Conservation (phyloP, 2,113 vertebrate species). For the Xyrauchen texanus region DNA sequence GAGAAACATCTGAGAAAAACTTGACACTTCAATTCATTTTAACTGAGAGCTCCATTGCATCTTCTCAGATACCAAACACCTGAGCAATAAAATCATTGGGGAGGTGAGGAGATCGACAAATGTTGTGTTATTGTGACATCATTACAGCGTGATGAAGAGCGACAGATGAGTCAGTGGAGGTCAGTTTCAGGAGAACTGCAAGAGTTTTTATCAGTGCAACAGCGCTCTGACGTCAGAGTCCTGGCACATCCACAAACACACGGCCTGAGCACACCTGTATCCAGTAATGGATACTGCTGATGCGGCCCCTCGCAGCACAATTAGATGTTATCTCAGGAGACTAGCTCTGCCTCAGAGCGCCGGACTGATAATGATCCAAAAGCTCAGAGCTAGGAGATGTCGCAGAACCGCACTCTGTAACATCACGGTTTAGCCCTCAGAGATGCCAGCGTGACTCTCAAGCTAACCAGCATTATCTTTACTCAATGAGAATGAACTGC, state of each 20-base stretch:
- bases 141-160: too few species aligned
- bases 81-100: too few species aligned
- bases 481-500: too few species aligned
- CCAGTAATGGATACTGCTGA: slow-evolving; percentile 36
- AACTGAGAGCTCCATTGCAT: too few species aligned
- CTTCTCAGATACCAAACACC: too few species aligned
- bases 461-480: too few species aligned
- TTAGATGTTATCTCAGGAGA: slow-evolving; percentile 5
- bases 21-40: too few species aligned
- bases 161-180: not conserved
- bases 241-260: not conserved
- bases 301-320: slow-evolving; percentile 5
- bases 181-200: slow-evolving; percentile 4
- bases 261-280: slow-evolving; percentile 24
- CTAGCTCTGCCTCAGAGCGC: not conserved
- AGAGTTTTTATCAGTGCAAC: not conserved
- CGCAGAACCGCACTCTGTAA: not conserved
- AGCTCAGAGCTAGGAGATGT: slow-evolving; percentile 1
- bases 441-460: too few species aligned
- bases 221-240: slow-evolving; percentile 9
- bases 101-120: too few species aligned
- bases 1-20: too few species aligned
- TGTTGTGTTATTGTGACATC: too few species aligned
- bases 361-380: slow-evolving; percentile 4
- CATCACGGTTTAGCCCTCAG: not conserved